Conservation (phyloP, 2,888 invertebrate species). For the Hirtodrosophila alboralis region DNA sequence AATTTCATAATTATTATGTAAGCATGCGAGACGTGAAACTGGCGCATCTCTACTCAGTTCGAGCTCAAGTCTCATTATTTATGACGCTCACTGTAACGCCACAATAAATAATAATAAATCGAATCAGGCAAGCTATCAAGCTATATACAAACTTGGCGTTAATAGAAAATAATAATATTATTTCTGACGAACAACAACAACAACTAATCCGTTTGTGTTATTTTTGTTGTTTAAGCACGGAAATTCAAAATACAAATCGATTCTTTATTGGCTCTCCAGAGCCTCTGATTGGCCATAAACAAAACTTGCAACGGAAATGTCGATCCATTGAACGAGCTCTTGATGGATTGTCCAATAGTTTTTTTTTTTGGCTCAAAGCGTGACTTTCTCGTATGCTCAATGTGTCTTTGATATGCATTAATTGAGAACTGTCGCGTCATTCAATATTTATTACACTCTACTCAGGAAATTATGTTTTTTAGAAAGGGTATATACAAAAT, state of each 20-base stretch:
- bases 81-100: slow-evolving; percentile 55
- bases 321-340: slow-evolving; percentile 26
- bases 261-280: slow-evolving; percentile 47
- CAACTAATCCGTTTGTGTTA: slow-evolving; percentile 17
- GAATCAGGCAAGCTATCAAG: slow-evolving; percentile 20
- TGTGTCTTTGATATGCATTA: slow-evolving; percentile 42
- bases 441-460: background rate
- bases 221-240: slow-evolving; percentile 42
- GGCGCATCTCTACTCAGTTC: slow-evolving; percentile 41
- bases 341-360: slow-evolving; percentile 53
- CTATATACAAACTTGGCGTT: slow-evolving; percentile 41
- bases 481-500: background rate
- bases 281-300: slow-evolving; percentile 39
- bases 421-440: slow-evolving; percentile 11
- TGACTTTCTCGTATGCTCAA: slow-evolving; percentile 46
- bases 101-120: slow-evolving; percentile 17
- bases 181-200: slow-evolving; percentile 32
- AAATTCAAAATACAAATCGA: slow-evolving; percentile 44
- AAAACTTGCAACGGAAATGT: slow-evolving; percentile 55
- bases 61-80: slow-evolving; percentile 45
- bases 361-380: slow-evolving; percentile 32
- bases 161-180: slow-evolving; percentile 68
- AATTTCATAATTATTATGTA: slow-evolving; percentile 74
- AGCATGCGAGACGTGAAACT: slow-evolving; percentile 78
- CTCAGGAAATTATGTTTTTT: background rate